These are phyloP conservation scores for Trichoplusia ni DNA, from an alignment of 1,140 invertebrate genomes.

Conservation along the genomic window DNA sequence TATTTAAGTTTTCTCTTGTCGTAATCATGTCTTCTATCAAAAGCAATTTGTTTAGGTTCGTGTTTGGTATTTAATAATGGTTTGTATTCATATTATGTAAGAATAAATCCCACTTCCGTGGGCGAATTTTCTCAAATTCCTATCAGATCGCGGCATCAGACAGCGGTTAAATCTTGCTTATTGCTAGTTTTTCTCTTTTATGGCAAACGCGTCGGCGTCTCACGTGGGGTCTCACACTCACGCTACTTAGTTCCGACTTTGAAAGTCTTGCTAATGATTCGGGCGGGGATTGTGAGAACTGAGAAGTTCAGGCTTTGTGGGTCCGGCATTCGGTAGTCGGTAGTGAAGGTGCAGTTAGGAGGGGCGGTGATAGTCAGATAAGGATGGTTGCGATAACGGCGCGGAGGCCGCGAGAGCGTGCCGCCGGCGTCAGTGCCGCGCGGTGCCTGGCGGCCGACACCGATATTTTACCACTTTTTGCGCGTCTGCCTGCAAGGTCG, in stretches of 20 bases:
- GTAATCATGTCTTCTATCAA: too few relatives aligned
- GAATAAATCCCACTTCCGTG: background rate
- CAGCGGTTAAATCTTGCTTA: too few relatives aligned
- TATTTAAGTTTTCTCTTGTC: too few relatives aligned
- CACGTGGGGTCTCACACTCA: too few relatives aligned
- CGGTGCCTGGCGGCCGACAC: background rate
- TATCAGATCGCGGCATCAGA: too few relatives aligned
- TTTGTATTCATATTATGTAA: too few relatives aligned
- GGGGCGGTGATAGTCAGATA: constrained; percentile 65
- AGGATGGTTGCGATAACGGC: constrained; percentile 63
- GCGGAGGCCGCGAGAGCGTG: constrained; percentile 48
- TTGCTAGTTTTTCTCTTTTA: background rate
- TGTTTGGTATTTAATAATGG: too few relatives aligned
- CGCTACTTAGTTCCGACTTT: background rate
- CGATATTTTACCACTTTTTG: constrained; percentile 25
- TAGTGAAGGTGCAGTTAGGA: constrained; percentile 47
- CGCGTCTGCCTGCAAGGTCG: constrained; percentile 19
- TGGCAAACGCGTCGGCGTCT: background rate
- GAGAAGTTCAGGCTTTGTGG: constrained; percentile 38
- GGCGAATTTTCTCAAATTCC: too few relatives aligned
- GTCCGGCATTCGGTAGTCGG: background rate
- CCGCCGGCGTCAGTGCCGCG: constrained; percentile 22
- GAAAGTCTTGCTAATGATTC: constrained; percentile 3
- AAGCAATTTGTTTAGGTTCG: too few relatives aligned
- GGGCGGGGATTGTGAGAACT: constrained; percentile 38